Evolutionary conservation across 1,140 invertebrate genomes (phyloP).

Genomic region (Archegozetes longisetosus): DNA sequence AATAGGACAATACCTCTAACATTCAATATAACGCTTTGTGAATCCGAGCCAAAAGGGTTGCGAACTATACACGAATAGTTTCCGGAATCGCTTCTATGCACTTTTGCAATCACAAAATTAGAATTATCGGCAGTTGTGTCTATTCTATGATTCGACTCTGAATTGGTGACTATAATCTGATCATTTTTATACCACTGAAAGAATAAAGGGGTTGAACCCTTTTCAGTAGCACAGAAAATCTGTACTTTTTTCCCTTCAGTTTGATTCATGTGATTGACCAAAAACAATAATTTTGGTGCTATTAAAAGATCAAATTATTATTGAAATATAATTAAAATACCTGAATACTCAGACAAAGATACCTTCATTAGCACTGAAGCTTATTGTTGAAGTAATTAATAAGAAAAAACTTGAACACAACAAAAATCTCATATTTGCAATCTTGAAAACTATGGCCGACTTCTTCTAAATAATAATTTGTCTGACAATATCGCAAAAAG

Average conservation of each 20-base stretch:
- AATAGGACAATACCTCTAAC: background rate
- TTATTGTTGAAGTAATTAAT: background rate
- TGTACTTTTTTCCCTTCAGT: conserved; percentile 4
- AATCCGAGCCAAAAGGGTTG: conserved; percentile 4
- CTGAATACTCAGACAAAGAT: background rate
- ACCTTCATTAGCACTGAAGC: background rate
- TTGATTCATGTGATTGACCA: background rate
- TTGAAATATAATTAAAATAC: background rate
- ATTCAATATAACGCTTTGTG: background rate
- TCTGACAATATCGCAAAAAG: no score
- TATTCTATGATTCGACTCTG: background rate
- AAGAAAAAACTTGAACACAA: no score
- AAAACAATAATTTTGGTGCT: conserved; percentile 2
- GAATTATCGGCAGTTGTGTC: background rate
- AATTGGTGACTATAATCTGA: background rate
- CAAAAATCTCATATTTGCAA: background rate
- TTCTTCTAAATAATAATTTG: background rate
- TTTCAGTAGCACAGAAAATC: conserved; percentile 1
- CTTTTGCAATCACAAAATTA: background rate
- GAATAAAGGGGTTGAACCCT: background rate
- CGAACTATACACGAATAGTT: conserved; percentile 7
- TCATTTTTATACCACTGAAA: conserved; percentile 10
- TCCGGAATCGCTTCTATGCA: background rate
- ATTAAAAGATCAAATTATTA: background rate
- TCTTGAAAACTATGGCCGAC: background rate